Conservation (phyloP, 2,888 invertebrate genomes). For the Heliconius cydno region DNA sequence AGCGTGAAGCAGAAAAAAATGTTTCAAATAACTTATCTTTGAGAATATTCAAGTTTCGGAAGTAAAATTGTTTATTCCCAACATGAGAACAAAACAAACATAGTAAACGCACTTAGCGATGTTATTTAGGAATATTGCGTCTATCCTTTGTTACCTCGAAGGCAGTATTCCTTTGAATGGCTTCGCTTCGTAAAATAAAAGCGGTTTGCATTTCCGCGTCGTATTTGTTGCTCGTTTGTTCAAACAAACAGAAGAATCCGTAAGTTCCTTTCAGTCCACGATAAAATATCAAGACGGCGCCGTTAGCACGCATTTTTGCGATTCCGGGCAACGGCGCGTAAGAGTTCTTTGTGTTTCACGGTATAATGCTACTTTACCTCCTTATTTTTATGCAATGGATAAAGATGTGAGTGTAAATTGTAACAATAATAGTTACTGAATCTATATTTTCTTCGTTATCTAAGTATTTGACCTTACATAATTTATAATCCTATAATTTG, state of each 20-base stretch:
- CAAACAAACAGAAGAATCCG: slow-evolving; percentile 72
- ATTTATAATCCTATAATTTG: background rate
- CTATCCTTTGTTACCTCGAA: slow-evolving; percentile 61
- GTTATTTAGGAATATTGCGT: slow-evolving; percentile 39
- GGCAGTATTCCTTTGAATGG: slow-evolving; percentile 73
- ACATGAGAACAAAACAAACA: slow-evolving; percentile 28
- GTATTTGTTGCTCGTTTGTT: slow-evolving; percentile 73
- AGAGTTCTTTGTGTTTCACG: slow-evolving; percentile 68
- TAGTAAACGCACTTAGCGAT: slow-evolving; percentile 25
- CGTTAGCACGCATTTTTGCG: slow-evolving; percentile 70
- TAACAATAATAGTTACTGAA: background rate
- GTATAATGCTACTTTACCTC: slow-evolving; percentile 52
- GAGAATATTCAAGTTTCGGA: background rate
- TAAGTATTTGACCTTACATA: background rate
- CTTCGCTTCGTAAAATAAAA: slow-evolving; percentile 68
- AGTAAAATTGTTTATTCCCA: slow-evolving; percentile 9
- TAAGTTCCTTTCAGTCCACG: slow-evolving; percentile 68
- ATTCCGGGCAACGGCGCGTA: slow-evolving; percentile 70
- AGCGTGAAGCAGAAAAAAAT: no score
- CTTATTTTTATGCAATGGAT: slow-evolving; percentile 27
- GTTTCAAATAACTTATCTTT: no score
- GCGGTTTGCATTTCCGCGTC: slow-evolving; percentile 73
- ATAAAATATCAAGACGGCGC: slow-evolving; percentile 75
- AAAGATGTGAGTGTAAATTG: background rate
- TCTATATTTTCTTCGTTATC: background rate